phyloP scores from a whole-genome alignment of 2,888 invertebrate genomes.

The Mimumesa dahlbomi region DNA sequence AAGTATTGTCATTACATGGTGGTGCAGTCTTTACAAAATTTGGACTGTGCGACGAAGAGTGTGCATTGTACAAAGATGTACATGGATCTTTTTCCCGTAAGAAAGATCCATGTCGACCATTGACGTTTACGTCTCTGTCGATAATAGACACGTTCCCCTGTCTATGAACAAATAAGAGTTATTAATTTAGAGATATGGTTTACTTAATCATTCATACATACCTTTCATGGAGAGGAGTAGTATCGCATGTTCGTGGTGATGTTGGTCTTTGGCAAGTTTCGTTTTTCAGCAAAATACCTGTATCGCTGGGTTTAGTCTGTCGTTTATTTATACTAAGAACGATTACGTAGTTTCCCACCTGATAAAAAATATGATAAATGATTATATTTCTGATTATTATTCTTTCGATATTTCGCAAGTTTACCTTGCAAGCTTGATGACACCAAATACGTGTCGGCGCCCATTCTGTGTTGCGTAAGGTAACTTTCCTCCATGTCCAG shows the following conservation, averaged over 20 bases:
- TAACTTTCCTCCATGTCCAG: conserved; percentile 90
- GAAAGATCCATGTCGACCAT: conserved; percentile 84
- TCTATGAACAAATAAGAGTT: conserved; percentile 48
- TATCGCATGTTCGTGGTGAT: conserved; percentile 49
- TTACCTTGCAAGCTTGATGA: conserved; percentile 92
- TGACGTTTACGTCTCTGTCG: conserved; percentile 88
- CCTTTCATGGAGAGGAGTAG: conserved; percentile 66
- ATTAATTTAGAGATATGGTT: background rate
- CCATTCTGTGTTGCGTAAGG: conserved; percentile 88
- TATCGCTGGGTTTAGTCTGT: conserved; percentile 70
- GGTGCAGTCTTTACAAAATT: conserved; percentile 56
- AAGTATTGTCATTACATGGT: conserved; percentile 78
- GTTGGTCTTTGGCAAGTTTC: conserved; percentile 66
- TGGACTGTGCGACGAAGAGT: conserved; percentile 34
- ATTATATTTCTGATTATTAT: background rate
- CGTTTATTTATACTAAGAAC: conserved; percentile 83
- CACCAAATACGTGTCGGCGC: conserved; percentile 95
- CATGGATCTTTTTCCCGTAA: no score
- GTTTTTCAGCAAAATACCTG: conserved; percentile 73
- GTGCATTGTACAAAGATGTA: conserved; percentile 42
- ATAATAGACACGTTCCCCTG: conserved; percentile 82
- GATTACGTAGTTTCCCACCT: conserved; percentile 89
- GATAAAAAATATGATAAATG: background rate
- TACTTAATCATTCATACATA: conserved; percentile 29
- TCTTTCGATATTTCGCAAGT: background rate